Percentiles rank a stretch among this genome's conserved stretches.
phyloP scores from a whole-genome alignment of 2,888 invertebrate genomes.

The Nephrotoma guestfalica region DNA sequence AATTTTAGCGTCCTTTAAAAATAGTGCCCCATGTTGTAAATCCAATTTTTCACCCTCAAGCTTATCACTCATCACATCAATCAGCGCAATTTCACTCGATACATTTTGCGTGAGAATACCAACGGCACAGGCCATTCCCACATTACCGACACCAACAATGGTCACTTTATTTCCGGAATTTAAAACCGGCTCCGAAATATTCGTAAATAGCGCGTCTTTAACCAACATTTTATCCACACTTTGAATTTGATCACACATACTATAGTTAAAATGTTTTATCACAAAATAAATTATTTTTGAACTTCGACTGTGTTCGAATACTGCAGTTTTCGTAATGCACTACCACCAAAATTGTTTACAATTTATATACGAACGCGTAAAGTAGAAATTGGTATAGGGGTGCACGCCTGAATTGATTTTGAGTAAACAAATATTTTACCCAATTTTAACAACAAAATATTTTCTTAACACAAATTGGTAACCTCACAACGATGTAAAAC shows the following conservation, averaged over 20 bases:
- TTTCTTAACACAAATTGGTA: too few species aligned
- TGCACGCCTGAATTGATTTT: neutral
- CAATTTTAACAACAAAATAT: too few species aligned
- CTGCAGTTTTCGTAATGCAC: neutral
- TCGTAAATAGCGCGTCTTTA: neutral
- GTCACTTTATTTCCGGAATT: conserved; percentile 57
- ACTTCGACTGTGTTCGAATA: neutral
- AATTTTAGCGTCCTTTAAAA: conserved; percentile 66
- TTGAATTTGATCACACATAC: neutral
- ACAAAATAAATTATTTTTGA: neutral
- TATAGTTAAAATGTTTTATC: neutral
- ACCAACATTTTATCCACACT: neutral
- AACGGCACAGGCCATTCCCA: conserved; percentile 86
- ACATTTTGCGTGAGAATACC: conserved; percentile 71
- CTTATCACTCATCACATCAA: conserved; percentile 72
- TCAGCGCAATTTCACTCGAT: conserved; percentile 64
- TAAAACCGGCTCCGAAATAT: conserved; percentile 15
- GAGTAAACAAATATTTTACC: too few species aligned
- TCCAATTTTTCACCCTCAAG: conserved; percentile 83
- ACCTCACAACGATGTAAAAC: too few species aligned
- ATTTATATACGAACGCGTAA: neutral
- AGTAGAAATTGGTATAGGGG: neutral
- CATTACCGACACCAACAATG: conserved; percentile 76
- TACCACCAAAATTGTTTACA: neutral
- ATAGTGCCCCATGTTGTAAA: conserved; percentile 75